These are phyloP conservation scores for Symphodus melops DNA, from an alignment of 2,113 vertebrate species.

Conservation along the genomic window DNA sequence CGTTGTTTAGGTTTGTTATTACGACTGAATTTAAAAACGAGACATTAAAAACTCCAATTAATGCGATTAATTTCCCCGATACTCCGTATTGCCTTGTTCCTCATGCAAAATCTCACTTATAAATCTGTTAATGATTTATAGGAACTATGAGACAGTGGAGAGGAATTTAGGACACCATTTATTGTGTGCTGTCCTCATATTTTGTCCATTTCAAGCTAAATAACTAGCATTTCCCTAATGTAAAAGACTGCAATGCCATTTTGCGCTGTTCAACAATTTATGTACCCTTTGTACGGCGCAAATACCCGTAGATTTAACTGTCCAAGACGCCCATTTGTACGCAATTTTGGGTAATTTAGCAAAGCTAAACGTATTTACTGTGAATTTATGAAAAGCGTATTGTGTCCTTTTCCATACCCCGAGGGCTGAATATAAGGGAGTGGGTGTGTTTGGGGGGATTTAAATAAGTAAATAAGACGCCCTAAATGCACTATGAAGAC, in stretches of 20 bases:
- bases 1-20: not conserved
- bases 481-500: not conserved
- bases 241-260: not conserved
- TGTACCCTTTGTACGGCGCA: not conserved
- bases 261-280: not conserved
- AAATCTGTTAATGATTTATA: constrained; percentile 4
- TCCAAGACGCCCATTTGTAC: not conserved
- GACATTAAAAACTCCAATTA: not conserved
- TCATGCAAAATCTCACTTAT: constrained; percentile 1
- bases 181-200: not conserved
- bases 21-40: no score
- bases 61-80: not conserved
- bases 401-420: constrained; percentile 58
- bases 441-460: constrained; percentile 71
- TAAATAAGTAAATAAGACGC: constrained; percentile 16
- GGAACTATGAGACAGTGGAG: not conserved
- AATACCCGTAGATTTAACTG: fast-evolving
- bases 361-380: not conserved
- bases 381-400: constrained; percentile 12
- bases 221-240: not conserved
- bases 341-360: not conserved
- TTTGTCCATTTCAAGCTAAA: not conserved
- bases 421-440: constrained; percentile 45
- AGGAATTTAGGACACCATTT: not conserved
- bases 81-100: not conserved